Evolutionary conservation across 2,888 invertebrate genomes (phyloP).

Genomic region (Apodemia mormo): DNA sequence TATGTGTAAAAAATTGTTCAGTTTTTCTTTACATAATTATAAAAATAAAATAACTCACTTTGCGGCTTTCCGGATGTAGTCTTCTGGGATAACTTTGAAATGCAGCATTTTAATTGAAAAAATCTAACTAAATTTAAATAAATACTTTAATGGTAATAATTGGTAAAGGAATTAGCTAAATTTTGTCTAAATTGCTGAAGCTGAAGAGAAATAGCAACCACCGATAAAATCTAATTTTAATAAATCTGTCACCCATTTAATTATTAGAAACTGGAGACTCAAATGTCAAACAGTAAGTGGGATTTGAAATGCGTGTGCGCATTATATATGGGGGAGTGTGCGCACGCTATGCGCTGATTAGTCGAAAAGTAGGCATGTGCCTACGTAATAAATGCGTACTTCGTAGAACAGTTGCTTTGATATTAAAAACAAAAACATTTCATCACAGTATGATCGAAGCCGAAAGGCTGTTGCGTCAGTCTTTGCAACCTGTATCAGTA

Average conservation of each 20-base stretch:
- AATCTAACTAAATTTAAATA: constrained; percentile 36
- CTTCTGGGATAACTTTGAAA: constrained; percentile 65
- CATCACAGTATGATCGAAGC: constrained; percentile 50
- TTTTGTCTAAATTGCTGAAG: constrained; percentile 76
- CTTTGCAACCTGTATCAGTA: not conserved
- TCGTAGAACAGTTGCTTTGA: constrained; percentile 7
- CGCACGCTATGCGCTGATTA: constrained; percentile 60
- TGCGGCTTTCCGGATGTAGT: constrained; percentile 63
- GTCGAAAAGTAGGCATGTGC: constrained; percentile 70
- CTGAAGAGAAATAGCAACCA: constrained; percentile 79
- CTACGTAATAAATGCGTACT: constrained; percentile 28
- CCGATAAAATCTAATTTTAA: constrained; percentile 69
- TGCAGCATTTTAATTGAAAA: constrained; percentile 62
- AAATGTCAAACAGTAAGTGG: constrained; percentile 51
- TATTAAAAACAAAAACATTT: constrained; percentile 37
- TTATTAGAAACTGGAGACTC: constrained; percentile 42
- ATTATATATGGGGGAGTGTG: constrained; percentile 63
- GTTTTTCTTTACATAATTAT: not conserved
- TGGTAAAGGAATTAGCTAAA: constrained; percentile 44
- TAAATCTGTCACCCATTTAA: constrained; percentile 78
- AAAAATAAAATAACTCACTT: constrained; percentile 56
- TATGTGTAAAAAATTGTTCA: no score
- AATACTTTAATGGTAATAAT: constrained; percentile 34
- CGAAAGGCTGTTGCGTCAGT: constrained; percentile 58
- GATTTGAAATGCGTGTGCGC: constrained; percentile 50